Conservation (phyloP, 2,113 vertebrate genomes). For the Archocentrus centrarchus region DNA sequence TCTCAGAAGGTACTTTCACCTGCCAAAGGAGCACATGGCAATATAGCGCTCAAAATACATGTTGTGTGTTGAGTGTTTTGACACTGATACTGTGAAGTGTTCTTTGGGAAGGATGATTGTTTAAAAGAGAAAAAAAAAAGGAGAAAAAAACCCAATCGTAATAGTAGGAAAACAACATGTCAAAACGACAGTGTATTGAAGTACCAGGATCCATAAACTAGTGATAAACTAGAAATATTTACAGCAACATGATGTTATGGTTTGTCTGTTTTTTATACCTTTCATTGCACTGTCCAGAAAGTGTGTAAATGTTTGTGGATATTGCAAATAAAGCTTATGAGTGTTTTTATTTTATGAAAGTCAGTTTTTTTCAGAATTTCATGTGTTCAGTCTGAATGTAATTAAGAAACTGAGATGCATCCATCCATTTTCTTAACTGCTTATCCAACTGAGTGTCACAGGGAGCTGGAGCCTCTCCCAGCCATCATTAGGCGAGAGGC, state of each 20-base stretch:
- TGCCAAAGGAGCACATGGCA: constrained; percentile 26
- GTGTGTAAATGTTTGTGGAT: constrained; percentile 45
- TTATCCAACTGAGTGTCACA: background rate
- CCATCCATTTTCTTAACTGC: background rate
- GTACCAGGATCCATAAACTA: background rate
- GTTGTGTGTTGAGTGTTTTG: constrained; percentile 27
- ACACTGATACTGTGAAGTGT: constrained; percentile 53
- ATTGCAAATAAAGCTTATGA: constrained; percentile 59
- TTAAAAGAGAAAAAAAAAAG: background rate
- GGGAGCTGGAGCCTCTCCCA: background rate
- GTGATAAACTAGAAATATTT: background rate
- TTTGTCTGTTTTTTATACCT: constrained; percentile 24
- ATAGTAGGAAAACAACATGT: background rate
- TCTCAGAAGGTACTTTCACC: background rate
- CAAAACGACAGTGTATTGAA: background rate
- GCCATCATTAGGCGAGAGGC: background rate
- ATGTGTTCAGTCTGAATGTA: background rate
- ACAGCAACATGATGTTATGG: background rate
- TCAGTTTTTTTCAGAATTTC: background rate
- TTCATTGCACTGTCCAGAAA: constrained; percentile 34
- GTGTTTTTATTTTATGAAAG: constrained; percentile 43
- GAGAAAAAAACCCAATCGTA: background rate
- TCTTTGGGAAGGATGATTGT: constrained; percentile 16
- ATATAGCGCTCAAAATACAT: constrained; percentile 24
- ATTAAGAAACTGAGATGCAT: background rate